A percentile compares a stretch with the other conserved stretches of the same genome.
These are phyloP conservation scores for Thera britannica DNA, from an alignment of 2,888 invertebrate genomes.

Conservation along the genomic window DNA sequence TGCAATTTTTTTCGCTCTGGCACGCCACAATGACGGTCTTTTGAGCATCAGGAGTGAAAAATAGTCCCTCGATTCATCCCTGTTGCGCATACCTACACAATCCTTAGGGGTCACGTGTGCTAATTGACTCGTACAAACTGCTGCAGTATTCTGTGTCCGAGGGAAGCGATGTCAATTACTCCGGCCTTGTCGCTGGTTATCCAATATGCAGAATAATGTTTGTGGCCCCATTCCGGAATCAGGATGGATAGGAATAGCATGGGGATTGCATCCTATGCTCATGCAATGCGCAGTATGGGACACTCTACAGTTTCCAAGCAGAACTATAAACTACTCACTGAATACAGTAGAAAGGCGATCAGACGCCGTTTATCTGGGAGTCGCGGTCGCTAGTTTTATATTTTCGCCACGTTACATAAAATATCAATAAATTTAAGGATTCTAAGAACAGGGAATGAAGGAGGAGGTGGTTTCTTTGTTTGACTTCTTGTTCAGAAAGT, in stretches of 20 bases:
- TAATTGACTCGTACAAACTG: slow-evolving; percentile 26
- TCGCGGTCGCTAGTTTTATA: too few relatives aligned
- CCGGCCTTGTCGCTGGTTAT: slow-evolving; percentile 38
- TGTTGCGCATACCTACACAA: slow-evolving; percentile 6
- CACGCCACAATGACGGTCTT: too few relatives aligned
- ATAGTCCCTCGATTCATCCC: slow-evolving; percentile 15
- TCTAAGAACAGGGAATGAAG: too few relatives aligned
- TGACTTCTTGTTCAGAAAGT: too few relatives aligned
- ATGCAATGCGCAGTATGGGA: neutral
- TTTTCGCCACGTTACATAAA: too few relatives aligned
- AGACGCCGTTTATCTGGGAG: too few relatives aligned
- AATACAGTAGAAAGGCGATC: too few relatives aligned
- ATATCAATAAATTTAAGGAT: too few relatives aligned
- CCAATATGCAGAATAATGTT: slow-evolving; percentile 27
- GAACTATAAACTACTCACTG: too few relatives aligned
- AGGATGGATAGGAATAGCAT: slow-evolving; percentile 15
- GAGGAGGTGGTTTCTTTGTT: too few relatives aligned
- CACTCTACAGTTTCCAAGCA: too few relatives aligned
- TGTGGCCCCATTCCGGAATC: slow-evolving; percentile 14
- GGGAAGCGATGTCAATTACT: slow-evolving; percentile 37
- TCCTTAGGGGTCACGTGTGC: slow-evolving; percentile 18
- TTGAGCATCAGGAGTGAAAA: neutral
- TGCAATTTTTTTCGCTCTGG: too few relatives aligned
- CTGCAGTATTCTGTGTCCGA: slow-evolving; percentile 12
- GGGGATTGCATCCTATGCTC: slow-evolving; percentile 24